Conservation (phyloP, 2,113 vertebrate species). For the Fukomys damarensis region DNA sequence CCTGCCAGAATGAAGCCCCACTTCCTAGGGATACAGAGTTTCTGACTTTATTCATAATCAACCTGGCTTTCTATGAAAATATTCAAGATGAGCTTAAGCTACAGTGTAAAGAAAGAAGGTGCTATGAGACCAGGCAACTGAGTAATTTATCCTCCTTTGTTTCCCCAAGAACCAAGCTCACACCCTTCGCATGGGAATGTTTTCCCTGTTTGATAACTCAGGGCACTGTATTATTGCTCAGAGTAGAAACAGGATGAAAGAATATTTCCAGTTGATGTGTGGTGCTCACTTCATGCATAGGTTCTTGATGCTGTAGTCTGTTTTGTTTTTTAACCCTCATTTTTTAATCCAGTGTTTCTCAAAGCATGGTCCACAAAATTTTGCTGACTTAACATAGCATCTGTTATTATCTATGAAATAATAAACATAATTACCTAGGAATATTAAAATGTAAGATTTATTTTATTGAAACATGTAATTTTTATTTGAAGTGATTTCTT, state of each 20-base stretch:
- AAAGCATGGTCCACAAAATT: neutral
- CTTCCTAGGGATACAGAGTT: neutral
- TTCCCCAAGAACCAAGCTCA: neutral
- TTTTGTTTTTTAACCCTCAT: neutral
- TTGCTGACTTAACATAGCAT: neutral
- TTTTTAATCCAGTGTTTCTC: neutral
- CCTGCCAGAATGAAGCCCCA: neutral
- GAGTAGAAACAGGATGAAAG: neutral
- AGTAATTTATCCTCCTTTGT: neutral
- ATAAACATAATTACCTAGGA: neutral
- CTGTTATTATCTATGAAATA: neutral
- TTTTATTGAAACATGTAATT: neutral
- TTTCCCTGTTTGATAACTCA: neutral
- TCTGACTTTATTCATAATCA: conserved; percentile 30
- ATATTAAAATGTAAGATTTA: neutral
- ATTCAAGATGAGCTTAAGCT: neutral
- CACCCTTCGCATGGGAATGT: neutral
- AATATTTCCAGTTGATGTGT: neutral
- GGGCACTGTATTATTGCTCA: neutral
- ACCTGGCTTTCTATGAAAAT: neutral
- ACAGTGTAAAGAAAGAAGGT: neutral
- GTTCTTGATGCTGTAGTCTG: neutral
- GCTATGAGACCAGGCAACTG: neutral
- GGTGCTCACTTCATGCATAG: neutral
- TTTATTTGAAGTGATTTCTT: neutral